Percentiles rank a stretch among this genome's conserved stretches.
Evolutionary conservation across 2,888 invertebrate genomes (phyloP).

Genomic region (Philopedon plagiatum): DNA sequence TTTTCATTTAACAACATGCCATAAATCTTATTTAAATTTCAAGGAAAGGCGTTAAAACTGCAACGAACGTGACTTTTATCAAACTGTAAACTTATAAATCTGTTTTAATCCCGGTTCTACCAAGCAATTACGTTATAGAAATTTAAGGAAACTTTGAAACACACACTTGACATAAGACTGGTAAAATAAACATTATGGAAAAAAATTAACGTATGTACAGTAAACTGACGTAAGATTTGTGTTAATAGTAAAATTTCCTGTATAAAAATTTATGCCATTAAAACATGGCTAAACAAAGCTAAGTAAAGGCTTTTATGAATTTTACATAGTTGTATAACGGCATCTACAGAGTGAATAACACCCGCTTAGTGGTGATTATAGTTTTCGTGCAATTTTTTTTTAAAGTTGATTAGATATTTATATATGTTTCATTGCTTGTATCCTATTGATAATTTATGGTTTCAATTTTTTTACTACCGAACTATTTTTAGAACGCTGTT

Average conservation of each 20-base stretch:
- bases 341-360: slow-evolving; percentile 7
- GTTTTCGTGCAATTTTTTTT: not conserved
- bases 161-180: not conserved
- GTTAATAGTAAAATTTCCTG: slow-evolving; percentile 28
- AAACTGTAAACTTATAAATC: slow-evolving; percentile 12
- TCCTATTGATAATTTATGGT: too few relatives aligned
- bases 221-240: slow-evolving; percentile 16
- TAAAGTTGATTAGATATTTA: too few relatives aligned
- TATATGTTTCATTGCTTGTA: too few relatives aligned
- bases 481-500: too few relatives aligned
- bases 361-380: not conserved
- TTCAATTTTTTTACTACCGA: too few relatives aligned
- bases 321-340: not conserved
- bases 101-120: not conserved
- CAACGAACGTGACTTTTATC: slow-evolving; percentile 9
- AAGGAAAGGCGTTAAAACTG: not conserved
- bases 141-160: not conserved
- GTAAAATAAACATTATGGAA: slow-evolving; percentile 16
- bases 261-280: slow-evolving; percentile 15
- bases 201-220: slow-evolving; percentile 3
- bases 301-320: slow-evolving; percentile 8
- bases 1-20: not conserved
- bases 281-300: slow-evolving; percentile 12
- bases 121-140: not conserved
- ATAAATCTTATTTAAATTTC: slow-evolving; percentile 11